Evolutionary conservation across 2,888 invertebrate genomes (phyloP).

Genomic region (Drosophila peninsularis): DNA sequence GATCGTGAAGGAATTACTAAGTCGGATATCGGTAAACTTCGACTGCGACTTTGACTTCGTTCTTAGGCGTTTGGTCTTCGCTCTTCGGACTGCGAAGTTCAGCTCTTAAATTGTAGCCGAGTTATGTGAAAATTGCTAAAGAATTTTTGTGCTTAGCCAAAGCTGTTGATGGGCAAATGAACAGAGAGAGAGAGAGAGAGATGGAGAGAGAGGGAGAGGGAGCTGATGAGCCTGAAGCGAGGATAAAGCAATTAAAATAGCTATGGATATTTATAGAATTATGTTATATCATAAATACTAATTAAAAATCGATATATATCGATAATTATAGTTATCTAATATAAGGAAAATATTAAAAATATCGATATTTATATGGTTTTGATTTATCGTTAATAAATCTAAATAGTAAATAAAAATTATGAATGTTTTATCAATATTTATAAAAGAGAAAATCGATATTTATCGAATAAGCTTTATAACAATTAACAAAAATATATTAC

Average conservation of each 20-base stretch:
- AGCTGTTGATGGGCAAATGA: background rate
- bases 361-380: too few relatives aligned
- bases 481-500: too few relatives aligned
- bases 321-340: too few relatives aligned
- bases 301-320: background rate
- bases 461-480: too few relatives aligned
- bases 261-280: background rate
- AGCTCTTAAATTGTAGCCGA: conserved; percentile 21
- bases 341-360: too few relatives aligned
- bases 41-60: conserved; percentile 4
- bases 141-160: conserved; percentile 47
- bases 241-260: background rate
- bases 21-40: conserved; percentile 12
- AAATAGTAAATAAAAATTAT: too few relatives aligned
- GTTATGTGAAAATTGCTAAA: conserved; percentile 65
- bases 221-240: background rate
- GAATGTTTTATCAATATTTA: too few relatives aligned
- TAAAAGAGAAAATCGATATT: too few relatives aligned
- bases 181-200: background rate
- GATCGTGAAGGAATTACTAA: conserved; percentile 37
- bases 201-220: background rate
- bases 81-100: background rate
- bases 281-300: too few relatives aligned
- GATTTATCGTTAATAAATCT: too few relatives aligned
- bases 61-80: background rate